A percentile compares a stretch with the other conserved stretches of the same genome.
Evolutionary conservation across 2,797 vertebrate species (phyloP).

Genomic region (Oreochromis mossambicus): DNA sequence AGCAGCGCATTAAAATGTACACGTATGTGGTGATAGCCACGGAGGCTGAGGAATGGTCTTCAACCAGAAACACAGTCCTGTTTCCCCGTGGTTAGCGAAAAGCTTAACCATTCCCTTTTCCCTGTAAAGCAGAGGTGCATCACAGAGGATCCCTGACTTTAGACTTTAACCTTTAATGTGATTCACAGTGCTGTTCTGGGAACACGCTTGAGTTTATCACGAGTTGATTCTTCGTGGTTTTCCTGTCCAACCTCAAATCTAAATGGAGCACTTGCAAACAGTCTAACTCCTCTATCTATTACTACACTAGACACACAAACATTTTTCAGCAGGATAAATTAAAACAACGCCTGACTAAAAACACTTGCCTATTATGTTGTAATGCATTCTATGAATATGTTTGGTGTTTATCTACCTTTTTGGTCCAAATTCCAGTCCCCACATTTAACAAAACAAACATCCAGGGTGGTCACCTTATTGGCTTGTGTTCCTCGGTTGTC

Average conservation of each 20-base stretch:
- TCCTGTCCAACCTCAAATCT: background rate
- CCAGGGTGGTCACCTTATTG: background rate
- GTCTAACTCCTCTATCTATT: background rate
- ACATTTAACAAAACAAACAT: background rate
- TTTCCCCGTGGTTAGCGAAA: background rate
- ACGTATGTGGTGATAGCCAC: background rate
- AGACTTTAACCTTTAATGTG: background rate
- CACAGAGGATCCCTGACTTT: background rate
- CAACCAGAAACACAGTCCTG: background rate
- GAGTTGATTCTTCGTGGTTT: background rate
- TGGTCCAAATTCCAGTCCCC: background rate
- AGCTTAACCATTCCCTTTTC: rapidly evolving
- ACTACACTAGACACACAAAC: background rate
- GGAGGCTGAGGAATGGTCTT: background rate
- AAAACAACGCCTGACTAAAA: background rate
- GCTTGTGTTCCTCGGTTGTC: background rate
- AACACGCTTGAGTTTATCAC: background rate
- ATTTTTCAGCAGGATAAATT: background rate
- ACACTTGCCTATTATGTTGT: background rate
- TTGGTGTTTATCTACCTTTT: conserved; percentile 28
- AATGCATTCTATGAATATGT: background rate
- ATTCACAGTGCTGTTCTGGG: background rate
- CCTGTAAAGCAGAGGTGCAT: background rate
- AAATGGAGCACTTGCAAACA: conserved; percentile 1
- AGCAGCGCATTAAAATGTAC: background rate